Percentiles rank a stretch among this genome's conserved stretches.
Conservation (phyloP, 2,888 invertebrate genomes). For the Epicampocera succincta region DNA sequence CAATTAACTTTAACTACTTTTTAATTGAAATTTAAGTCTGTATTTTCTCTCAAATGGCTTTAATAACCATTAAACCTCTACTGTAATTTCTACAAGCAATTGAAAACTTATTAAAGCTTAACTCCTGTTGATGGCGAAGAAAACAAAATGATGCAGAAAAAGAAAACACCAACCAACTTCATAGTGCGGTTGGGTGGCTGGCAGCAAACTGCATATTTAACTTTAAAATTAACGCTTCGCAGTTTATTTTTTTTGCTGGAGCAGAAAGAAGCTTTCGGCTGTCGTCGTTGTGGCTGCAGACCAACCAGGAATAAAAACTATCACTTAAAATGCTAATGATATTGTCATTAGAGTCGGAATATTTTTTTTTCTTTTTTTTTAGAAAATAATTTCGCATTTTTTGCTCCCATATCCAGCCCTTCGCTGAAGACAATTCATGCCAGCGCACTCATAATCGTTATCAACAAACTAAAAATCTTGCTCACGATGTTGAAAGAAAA, state of each 20-base stretch:
- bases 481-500: slow-evolving; percentile 29
- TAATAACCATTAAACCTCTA: slow-evolving; percentile 12
- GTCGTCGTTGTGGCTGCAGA: background rate
- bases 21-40: background rate
- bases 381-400: background rate
- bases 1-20: background rate
- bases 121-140: slow-evolving; percentile 16
- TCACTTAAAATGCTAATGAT: slow-evolving; percentile 70
- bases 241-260: background rate
- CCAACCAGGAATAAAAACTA: slow-evolving; percentile 48
- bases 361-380: slow-evolving; percentile 17
- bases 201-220: slow-evolving; percentile 34
- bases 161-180: slow-evolving; percentile 46
- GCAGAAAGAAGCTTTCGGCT: slow-evolving; percentile 20
- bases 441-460: slow-evolving; percentile 58
- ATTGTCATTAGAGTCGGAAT: slow-evolving; percentile 63
- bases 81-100: slow-evolving; percentile 48
- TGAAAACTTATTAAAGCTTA: slow-evolving; percentile 64
- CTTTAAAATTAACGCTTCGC: slow-evolving; percentile 54
- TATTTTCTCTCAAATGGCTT: background rate
- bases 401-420: background rate
- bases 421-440: slow-evolving; percentile 24
- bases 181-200: slow-evolving; percentile 5
- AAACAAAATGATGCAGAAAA: background rate
- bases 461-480: slow-evolving; percentile 55